phyloP scores from a whole-genome alignment of 2,888 invertebrate genomes.

The Nudaria mundana region DNA sequence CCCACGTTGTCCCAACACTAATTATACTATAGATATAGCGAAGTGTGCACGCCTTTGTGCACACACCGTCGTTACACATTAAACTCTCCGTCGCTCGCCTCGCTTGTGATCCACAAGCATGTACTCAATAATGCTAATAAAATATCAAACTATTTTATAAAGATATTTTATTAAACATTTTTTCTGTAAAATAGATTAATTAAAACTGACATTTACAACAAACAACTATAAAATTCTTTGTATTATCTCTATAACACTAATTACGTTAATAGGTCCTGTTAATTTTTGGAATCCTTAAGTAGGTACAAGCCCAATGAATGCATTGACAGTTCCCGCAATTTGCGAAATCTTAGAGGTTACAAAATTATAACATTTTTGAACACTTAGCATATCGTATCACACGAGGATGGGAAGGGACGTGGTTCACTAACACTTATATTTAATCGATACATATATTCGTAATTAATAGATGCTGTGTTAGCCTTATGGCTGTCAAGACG shows the following conservation, averaged over 20 bases:
- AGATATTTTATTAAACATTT: conserved; percentile 80
- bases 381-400: conserved; percentile 68
- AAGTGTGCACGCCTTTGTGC: conserved; percentile 33
- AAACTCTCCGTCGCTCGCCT: conserved; percentile 26
- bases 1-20: conserved; percentile 42
- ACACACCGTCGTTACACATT: conserved; percentile 29
- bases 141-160: conserved; percentile 66
- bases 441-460: conserved; percentile 48
- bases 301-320: conserved; percentile 44
- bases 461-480: conserved; percentile 33
- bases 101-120: conserved; percentile 15
- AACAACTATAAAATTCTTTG: conserved; percentile 80
- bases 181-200: conserved; percentile 79
- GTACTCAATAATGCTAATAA: conserved; percentile 41
- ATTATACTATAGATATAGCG: conserved; percentile 21
- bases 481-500: conserved; percentile 15
- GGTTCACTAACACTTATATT: conserved; percentile 46
- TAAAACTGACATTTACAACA: conserved; percentile 80
- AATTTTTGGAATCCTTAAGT: conserved; percentile 53
- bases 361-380: conserved; percentile 57
- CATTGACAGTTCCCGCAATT: conserved; percentile 40
- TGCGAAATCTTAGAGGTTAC: conserved; percentile 42
- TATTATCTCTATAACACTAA: conserved; percentile 68
- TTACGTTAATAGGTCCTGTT: conserved; percentile 69
- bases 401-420: conserved; percentile 56